Percentiles rank a stretch among this genome's conserved stretches.
These are phyloP conservation scores for Grus americana DNA, from an alignment of 2,113 vertebrate genomes.

Conservation along the genomic window DNA sequence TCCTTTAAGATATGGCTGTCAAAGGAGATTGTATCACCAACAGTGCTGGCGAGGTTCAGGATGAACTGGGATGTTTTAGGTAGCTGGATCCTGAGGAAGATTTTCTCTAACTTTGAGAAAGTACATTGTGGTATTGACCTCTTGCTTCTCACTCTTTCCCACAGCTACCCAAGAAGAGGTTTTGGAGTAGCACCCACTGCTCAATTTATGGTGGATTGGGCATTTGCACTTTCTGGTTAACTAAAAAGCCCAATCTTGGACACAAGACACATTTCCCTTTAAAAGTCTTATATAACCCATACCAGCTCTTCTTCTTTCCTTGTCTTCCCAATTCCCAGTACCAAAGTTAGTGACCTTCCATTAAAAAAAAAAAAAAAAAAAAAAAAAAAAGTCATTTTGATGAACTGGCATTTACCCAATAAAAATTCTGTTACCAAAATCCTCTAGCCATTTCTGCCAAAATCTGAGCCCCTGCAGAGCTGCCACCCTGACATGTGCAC, in stretches of 20 bases:
- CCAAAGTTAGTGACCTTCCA: neutral
- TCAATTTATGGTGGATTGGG: neutral
- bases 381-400: neutral
- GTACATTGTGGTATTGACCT: neutral
- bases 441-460: neutral
- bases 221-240: neutral
- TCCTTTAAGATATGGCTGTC: neutral
- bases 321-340: neutral
- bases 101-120: neutral
- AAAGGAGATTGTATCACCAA: neutral
- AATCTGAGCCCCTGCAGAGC: neutral
- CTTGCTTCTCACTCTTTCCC: neutral
- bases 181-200: neutral
- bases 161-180: neutral
- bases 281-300: neutral
- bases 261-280: neutral
- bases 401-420: neutral
- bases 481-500: neutral
- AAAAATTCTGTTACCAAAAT: neutral
- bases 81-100: neutral
- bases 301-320: neutral
- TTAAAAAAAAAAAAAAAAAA: neutral
- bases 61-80: neutral
- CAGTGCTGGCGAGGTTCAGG: neutral
- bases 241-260: neutral